These are phyloP conservation scores for Euclidia mi DNA, from an alignment of 2,888 invertebrate species.

Conservation along the genomic window DNA sequence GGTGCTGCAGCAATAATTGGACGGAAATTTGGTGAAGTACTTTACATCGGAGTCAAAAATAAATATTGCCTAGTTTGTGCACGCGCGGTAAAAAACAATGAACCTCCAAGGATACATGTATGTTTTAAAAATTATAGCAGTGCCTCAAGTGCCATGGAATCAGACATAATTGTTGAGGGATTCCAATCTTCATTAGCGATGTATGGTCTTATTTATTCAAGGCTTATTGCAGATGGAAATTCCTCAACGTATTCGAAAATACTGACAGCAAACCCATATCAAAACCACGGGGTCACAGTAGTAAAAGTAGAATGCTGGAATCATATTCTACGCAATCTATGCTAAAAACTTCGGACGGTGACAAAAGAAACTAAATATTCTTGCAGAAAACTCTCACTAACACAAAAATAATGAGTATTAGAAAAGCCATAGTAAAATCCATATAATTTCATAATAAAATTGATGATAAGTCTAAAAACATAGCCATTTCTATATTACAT, in stretches of 20 bases:
- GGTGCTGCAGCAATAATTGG: slow-evolving; percentile 43
- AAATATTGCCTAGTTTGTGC: too few species aligned
- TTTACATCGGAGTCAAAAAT: slow-evolving; percentile 34
- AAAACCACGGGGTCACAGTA: too few species aligned
- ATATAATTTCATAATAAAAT: neutral
- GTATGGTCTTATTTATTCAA: slow-evolving; percentile 12
- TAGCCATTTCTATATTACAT: slow-evolving; percentile 2
- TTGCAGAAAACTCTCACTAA: neutral
- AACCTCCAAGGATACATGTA: too few species aligned
- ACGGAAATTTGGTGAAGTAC: slow-evolving; percentile 22
- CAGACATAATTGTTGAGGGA: slow-evolving; percentile 17
- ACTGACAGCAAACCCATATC: too few species aligned
- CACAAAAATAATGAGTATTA: slow-evolving; percentile 11
- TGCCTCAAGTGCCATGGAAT: slow-evolving; percentile 23
- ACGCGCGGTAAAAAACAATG: too few species aligned
- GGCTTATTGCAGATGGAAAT: slow-evolving; percentile 15
- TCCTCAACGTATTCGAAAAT: slow-evolving; percentile 4
- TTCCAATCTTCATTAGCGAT: slow-evolving; percentile 4
- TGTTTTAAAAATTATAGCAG: too few species aligned
- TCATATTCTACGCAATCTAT: neutral
- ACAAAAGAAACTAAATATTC: too few species aligned
- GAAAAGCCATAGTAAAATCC: neutral
- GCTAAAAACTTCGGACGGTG: too few species aligned
- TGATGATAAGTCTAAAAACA: slow-evolving; percentile 4
- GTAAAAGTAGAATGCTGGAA: neutral